These are phyloP conservation scores for Gallinago jamesoni DNA, from an alignment of 2,113 vertebrate genomes.

Conservation along the genomic window DNA sequence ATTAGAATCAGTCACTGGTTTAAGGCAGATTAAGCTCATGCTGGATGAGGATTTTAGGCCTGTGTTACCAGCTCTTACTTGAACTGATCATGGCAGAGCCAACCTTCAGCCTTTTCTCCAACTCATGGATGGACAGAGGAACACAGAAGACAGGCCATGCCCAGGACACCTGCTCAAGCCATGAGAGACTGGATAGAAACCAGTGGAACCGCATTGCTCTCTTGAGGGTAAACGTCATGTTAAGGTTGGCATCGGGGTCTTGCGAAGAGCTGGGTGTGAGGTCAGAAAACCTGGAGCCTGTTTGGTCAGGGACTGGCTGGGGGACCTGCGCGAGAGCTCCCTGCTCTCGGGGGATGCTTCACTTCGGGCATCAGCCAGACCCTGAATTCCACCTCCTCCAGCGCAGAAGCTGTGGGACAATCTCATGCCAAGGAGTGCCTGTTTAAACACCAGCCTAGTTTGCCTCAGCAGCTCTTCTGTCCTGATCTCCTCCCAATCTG, in stretches of 20 bases:
- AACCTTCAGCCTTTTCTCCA: background rate
- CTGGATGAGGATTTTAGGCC: background rate
- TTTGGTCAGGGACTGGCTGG: accelerated
- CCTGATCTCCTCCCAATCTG: background rate
- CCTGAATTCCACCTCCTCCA: background rate
- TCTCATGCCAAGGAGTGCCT: accelerated
- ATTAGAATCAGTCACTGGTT: background rate
- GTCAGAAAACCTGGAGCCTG: background rate
- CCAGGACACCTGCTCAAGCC: background rate
- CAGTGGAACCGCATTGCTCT: background rate
- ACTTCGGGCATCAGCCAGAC: background rate
- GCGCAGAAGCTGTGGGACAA: background rate
- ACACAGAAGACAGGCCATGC: accelerated
- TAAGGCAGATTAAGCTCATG: background rate
- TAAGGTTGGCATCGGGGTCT: no score
- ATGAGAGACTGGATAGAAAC: background rate
- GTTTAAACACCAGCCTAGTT: accelerated
- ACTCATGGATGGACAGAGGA: background rate
- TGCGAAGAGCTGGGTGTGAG: background rate
- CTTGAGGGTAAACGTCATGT: background rate
- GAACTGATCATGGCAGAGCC: background rate
- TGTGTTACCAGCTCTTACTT: background rate
- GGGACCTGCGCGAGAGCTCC: background rate
- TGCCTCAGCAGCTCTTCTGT: background rate
- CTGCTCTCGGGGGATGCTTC: background rate